Base-by-base conservation (phyloP, 2,113 vertebrate genomes). In the Phylloscopus trochilus region DNA sequence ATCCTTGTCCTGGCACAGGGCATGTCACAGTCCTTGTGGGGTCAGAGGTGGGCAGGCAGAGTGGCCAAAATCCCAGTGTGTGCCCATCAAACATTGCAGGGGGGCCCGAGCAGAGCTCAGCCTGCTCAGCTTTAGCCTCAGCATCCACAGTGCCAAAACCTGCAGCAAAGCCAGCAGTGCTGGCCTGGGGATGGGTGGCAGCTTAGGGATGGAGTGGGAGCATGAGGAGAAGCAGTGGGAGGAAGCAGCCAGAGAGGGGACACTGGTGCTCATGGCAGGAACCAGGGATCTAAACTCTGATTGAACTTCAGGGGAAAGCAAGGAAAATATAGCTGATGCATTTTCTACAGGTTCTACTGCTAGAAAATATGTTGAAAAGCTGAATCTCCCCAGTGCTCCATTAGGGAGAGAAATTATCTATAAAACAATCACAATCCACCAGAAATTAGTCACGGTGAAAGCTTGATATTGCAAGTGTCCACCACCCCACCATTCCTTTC, bases 21-120 rank as follows among this genome's bases (percentile, higher is more conserved):
- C 5, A 10, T 0, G 7, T 26, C 24, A 15, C 3, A 69, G 62
- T 35, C 30, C 7, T 0, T 0, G 0, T 22, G 31, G 37, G 46
- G 23, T 27, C 13, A 9, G n/a, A n/a, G 33, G 17, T 2, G 4
- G 51, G 41, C 15, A 24, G 59, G 31, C 23, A 86, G 9, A 0
- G 20, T 6, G 41, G 31, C 13, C n/a, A 51, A 76, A 76, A 63
- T 35, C 7, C 4, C 5, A 13, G 15, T 41, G 37, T 1, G 0
- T 68, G 79, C 2, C 47, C 68, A 47, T 6, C 14, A 59, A 41
- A 64, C 7, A 15, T 0, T 13, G 44, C 66, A 49, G 63, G 11
- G 7, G 8, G 3, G 16, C 68, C 44, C 2, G 8, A 83, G 28
- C 28, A 24, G 44, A 43, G 52, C 31, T 47, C 27, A 77, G n/a